phyloP scores from a whole-genome alignment of 2,797 vertebrate genomes.

The Pristis pectinata region DNA sequence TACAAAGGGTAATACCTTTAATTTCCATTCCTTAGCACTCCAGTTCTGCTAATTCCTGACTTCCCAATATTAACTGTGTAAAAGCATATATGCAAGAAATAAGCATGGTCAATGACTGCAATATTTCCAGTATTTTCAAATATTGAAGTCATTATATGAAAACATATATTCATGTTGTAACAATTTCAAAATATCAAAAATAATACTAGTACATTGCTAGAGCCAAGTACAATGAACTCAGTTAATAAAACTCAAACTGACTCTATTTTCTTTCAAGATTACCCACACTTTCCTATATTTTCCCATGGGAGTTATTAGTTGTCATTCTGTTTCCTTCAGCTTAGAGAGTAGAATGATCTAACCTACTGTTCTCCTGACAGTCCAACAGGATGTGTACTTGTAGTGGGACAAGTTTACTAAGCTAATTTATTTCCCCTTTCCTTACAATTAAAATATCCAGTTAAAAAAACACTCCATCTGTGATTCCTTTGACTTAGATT shows the following conservation, averaged over 20 bases:
- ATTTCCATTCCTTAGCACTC: background rate
- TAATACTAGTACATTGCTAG: background rate
- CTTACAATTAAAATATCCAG: background rate
- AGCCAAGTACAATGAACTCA: constrained; percentile 22
- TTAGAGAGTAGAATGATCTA: constrained; percentile 29
- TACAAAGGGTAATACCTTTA: background rate
- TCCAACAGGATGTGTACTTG: constrained; percentile 28
- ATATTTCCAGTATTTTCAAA: background rate
- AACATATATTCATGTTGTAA: background rate
- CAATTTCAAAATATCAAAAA: constrained; percentile 22
- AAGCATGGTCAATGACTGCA: background rate
- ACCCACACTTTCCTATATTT: constrained; percentile 14
- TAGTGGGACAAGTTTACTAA: background rate
- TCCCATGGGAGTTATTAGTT: constrained; percentile 9
- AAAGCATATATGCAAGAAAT: background rate
- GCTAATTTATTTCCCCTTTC: constrained; percentile 22
- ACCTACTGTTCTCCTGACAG: constrained; percentile 12
- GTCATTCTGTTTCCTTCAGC: constrained; percentile 12
- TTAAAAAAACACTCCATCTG: constrained; percentile 18
- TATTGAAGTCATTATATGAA: background rate
- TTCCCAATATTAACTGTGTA: background rate
- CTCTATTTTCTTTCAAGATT: constrained; percentile 27
- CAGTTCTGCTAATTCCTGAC: background rate
- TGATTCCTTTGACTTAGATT: background rate
- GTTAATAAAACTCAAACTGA: constrained; percentile 18